Evolutionary conservation across 1,140 invertebrate genomes (phyloP).

Genomic region (Melipona quadrifasciata): DNA sequence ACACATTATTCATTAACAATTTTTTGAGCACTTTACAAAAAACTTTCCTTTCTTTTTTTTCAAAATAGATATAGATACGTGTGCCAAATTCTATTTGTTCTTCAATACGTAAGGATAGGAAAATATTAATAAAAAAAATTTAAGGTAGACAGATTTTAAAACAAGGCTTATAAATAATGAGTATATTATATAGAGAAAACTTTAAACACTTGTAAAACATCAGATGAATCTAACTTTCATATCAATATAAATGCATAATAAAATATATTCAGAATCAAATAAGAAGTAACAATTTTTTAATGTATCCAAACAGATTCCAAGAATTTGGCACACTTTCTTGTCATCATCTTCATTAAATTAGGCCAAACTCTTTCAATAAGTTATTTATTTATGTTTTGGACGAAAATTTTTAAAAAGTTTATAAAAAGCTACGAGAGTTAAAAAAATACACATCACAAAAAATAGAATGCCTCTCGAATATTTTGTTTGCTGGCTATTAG

Average conservation of each 20-base stretch:
- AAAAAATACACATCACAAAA: slow-evolving; percentile 79
- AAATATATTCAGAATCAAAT: neutral
- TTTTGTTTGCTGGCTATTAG: slow-evolving; percentile 59
- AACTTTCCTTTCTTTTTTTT: neutral
- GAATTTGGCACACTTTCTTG: slow-evolving; percentile 27
- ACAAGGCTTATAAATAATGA: slow-evolving; percentile 10
- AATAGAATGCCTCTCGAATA: slow-evolving; percentile 77
- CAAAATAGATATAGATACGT: neutral
- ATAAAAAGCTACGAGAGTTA: slow-evolving; percentile 77
- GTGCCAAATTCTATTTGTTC: slow-evolving; percentile 33
- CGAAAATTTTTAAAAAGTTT: slow-evolving; percentile 66
- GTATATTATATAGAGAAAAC: slow-evolving; percentile 3
- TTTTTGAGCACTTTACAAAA: slow-evolving; percentile 45
- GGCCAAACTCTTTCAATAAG: slow-evolving; percentile 43
- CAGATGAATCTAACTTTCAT: neutral
- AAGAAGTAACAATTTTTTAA: neutral
- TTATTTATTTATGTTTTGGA: slow-evolving; percentile 53
- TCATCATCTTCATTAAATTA: slow-evolving; percentile 33
- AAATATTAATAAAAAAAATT: slow-evolving; percentile 5
- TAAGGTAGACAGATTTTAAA: neutral
- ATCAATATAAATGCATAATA: neutral
- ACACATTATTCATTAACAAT: slow-evolving; percentile 44
- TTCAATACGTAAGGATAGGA: neutral
- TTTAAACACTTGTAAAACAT: slow-evolving; percentile 8
- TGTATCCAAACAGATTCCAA: slow-evolving; percentile 1